Evolutionary conservation across 2,797 vertebrate genomes (phyloP).

Genomic region (Heliangelus exortis): DNA sequence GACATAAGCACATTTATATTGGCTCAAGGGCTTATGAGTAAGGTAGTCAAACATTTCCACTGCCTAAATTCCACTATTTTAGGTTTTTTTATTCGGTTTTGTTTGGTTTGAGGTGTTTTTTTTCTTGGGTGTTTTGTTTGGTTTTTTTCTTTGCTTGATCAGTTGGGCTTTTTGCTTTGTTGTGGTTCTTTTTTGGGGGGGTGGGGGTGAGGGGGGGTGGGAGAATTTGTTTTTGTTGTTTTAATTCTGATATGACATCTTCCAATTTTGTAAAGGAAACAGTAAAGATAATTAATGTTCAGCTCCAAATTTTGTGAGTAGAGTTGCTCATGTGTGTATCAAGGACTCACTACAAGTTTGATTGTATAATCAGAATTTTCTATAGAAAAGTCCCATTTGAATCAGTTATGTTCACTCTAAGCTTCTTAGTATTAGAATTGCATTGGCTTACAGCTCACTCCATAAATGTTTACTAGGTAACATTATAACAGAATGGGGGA

Average conservation of each 20-base stretch:
- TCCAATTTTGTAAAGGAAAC: neutral
- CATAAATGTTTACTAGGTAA: neutral
- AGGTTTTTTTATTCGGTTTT: neutral
- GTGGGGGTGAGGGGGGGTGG: no score
- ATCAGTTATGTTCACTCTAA: neutral
- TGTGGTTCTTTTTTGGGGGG: neutral
- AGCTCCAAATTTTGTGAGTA: neutral
- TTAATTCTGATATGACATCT: neutral
- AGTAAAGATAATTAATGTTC: neutral
- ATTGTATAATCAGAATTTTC: neutral
- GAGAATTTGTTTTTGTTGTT: neutral
- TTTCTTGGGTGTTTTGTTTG: neutral
- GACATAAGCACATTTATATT: neutral
- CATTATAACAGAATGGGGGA: neutral
- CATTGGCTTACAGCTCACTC: neutral
- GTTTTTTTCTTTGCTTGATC: neutral
- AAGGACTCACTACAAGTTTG: neutral
- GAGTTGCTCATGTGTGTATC: neutral
- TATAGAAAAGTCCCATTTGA: neutral
- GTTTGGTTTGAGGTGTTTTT: no score
- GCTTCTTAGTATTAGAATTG: neutral
- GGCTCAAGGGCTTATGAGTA: neutral
- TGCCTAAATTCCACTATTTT: neutral
- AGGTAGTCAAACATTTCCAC: neutral
- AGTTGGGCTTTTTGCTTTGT: neutral